Base-by-base conservation (phyloP, 2,888 invertebrate species). In the Nematopogon swammerdamellus region DNA sequence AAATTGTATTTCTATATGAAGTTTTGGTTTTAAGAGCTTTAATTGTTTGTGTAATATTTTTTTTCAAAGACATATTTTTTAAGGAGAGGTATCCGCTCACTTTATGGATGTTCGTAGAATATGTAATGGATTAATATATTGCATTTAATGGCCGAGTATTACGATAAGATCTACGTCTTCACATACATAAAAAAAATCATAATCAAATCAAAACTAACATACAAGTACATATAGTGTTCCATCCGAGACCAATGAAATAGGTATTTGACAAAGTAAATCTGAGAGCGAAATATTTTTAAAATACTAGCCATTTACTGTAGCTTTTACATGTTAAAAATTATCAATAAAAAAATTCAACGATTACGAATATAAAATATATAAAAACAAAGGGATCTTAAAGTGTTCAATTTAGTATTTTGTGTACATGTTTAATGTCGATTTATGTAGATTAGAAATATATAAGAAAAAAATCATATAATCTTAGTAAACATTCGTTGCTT, bases 401-500 rank as follows among this genome's bases (percentile, higher is more conserved):
- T 60, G 59, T 60, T 60, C 60, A 59, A 55, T 54, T 25, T 50
- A 51, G 46, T 30, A 42, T 46, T 25, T 43, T 36, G n/a, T 36
- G 36, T 36, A 8, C n/a, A 14, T 36, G n/a, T 36, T 14, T 14
- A 14, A 14, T 36, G 8, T 14, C 36, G 8, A 36, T 36, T 36
- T 36, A 36, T 3, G 11, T 36, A 36, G 36, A 14, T 36, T 36
- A 14, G 25, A 25, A 14, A 46, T 19, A 14, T 50, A 45, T 49
- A 44, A 44, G 19, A 46, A 49, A 48, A 25, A n/a, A n/a, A 47
- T 47, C 36, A 44, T 54, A 54, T 50, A 44, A 54, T 25, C 45
- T 29, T 57, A 56, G 58, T 58, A 56, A 60, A 59, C 59, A 58
- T 60, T 59, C 59, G 58, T 61, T 58, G 52, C 55, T 46, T 44